Percentiles rank a stretch among this genome's conserved stretches.
These are phyloP conservation scores for Pentalonia nigronervosa DNA, from an alignment of 1,140 invertebrate species.

Conservation along the genomic window DNA sequence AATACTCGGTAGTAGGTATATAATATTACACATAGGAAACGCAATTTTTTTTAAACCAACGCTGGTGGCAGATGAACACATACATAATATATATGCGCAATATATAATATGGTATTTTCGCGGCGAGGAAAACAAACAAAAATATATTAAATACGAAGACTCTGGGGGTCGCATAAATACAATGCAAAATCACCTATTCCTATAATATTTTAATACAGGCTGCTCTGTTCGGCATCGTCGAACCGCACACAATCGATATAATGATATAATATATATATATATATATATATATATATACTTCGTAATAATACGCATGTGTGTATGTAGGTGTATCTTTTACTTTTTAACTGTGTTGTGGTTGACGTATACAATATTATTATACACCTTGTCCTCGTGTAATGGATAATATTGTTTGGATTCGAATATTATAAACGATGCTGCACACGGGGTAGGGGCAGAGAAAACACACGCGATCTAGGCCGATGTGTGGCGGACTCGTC, in stretches of 20 bases:
- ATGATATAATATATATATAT: not conserved
- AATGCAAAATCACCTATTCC: not conserved
- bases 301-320: not conserved
- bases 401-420: not conserved
- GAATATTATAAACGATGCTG: not conserved
- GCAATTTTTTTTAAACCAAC: not conserved
- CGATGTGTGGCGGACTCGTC: not conserved
- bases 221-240: not conserved
- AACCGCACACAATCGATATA: constrained; percentile 13
- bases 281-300: not conserved
- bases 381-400: not conserved
- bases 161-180: not conserved
- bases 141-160: not conserved
- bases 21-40: not conserved
- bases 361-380: not conserved
- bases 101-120: not conserved
- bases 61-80: too few species aligned
- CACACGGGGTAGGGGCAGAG: not conserved
- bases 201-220: not conserved
- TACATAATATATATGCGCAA: not conserved
- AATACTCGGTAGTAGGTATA: not conserved
- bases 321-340: not conserved
- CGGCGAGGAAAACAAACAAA: not conserved
- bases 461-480: not conserved
- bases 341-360: not conserved